Base-by-base conservation (phyloP, 2,797 vertebrate genomes). In the Coregonus sp. region DNA sequence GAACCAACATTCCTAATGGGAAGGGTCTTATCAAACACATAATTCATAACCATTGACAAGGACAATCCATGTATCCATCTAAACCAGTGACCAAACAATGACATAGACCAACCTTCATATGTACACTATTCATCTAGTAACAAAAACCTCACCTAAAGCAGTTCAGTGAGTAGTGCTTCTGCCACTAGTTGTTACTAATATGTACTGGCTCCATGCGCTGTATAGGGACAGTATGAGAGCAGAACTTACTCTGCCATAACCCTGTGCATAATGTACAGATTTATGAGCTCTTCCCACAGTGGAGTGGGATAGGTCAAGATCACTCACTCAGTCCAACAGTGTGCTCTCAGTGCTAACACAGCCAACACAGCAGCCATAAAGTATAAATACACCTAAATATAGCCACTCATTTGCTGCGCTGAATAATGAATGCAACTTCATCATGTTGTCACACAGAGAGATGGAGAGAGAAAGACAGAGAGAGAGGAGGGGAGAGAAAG, bases 341-440 rank as follows among this genome's bases (percentile, higher is more conserved):
- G 52, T 31, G 59, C 29, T 35, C 6, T 29, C 51, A 29, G 15
- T 70, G 54, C 52, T 40, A 75, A 56, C 70, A 47, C 52, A 80
- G 81, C 76, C 75, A 7, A 76, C 52, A 74, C 75, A 75, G 11
- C 80, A 82, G 73, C 80, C 84, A 80, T 54, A 18, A 20, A 37
- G 51, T 70, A 35, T 70, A 50, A 29, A 71, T n/a, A 31, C 51
- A n/a, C 40, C 63, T 67, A 75, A 65, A 75, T 75, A 74, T 66
- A 74, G 63, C 20, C 33, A 51, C 80, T 88, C 67, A 78, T 89
- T 90, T 86, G 84, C 83, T 84, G 75, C 51, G 80, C 77, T 75
- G 78, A 89, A 85, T 85, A 79, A 89, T 83, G 63, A 66, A 84
- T 77, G 61, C 63, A 3, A 1, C 20, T 83, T 86, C 31, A 86